These are phyloP conservation scores for Oryzias celebensis DNA, from an alignment of 2,113 vertebrate genomes.

Conservation along the genomic window DNA sequence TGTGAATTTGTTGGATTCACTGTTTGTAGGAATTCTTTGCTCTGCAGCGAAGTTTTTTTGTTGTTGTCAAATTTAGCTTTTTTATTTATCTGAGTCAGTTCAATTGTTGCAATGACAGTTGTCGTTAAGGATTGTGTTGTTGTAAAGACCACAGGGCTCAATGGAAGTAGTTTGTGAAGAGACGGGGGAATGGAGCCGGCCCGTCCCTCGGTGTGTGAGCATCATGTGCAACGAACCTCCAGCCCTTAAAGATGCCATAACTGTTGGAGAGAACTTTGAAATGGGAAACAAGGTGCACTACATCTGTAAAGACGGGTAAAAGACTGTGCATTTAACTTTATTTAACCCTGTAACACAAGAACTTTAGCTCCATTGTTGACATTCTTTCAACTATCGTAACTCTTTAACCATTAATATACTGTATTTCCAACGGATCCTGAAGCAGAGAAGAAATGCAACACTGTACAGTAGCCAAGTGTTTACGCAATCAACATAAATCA, in stretches of 20 bases:
- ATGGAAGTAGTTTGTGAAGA: conserved; percentile 83
- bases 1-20: too few species aligned
- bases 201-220: conserved; percentile 79
- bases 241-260: conserved; percentile 80
- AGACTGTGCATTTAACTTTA: conserved; percentile 8
- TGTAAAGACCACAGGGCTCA: conserved; percentile 87
- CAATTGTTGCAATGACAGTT: neutral
- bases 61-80: neutral
- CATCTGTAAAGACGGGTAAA: conserved; percentile 94
- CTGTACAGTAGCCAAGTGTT: too few species aligned
- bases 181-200: conserved; percentile 86
- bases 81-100: neutral
- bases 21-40: too few species aligned
- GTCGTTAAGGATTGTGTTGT: conserved; percentile 34
- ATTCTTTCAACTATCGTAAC: too few species aligned
- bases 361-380: too few species aligned
- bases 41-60: neutral
- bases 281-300: conserved; percentile 87
- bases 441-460: too few species aligned
- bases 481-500: too few species aligned
- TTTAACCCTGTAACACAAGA: neutral
- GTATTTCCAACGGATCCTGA: too few species aligned
- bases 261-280: conserved; percentile 83
- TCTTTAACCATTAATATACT: too few species aligned
- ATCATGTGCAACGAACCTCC: conserved; percentile 86